A percentile compares a stretch with the other conserved stretches of the same genome.
phyloP scores from a whole-genome alignment of 2,797 vertebrate species.

The Novumbra hubbsi region DNA sequence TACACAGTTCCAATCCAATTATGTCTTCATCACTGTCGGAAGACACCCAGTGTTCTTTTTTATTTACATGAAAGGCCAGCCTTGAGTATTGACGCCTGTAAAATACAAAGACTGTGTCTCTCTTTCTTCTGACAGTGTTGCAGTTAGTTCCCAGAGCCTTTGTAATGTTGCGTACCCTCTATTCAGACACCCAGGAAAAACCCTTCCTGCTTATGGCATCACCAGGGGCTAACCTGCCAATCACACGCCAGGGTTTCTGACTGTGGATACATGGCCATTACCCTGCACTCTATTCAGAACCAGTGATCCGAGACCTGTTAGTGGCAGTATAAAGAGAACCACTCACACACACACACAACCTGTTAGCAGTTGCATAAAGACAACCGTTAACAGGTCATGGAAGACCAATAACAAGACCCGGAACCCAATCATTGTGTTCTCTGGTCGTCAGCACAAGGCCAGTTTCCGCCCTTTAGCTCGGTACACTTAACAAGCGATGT shows the following conservation, averaged over 20 bases:
- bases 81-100: not conserved
- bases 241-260: conserved; percentile 46
- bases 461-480: not conserved
- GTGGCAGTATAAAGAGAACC: conserved; percentile 51
- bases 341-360: conserved; percentile 15
- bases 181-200: conserved; percentile 53
- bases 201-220: conserved; percentile 29
- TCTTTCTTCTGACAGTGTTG: not conserved
- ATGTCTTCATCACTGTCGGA: not conserved
- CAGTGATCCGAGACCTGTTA: conserved; percentile 75
- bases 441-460: not conserved
- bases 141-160: conserved; percentile 5
- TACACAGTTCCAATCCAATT: not conserved
- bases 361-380: conserved; percentile 49
- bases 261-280: conserved; percentile 57
- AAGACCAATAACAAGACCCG: conserved; percentile 51
- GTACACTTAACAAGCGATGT: not conserved
- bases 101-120: not conserved
- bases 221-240: conserved; percentile 40
- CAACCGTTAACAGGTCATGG: conserved; percentile 1
- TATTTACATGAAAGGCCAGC: not conserved
- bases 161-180: conserved; percentile 41
- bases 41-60: not conserved
- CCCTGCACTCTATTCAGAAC: conserved; percentile 64
- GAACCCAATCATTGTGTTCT: conserved; percentile 40